Evolutionary conservation across 2,888 invertebrate species (phyloP).

Genomic region (Amiota communis): DNA sequence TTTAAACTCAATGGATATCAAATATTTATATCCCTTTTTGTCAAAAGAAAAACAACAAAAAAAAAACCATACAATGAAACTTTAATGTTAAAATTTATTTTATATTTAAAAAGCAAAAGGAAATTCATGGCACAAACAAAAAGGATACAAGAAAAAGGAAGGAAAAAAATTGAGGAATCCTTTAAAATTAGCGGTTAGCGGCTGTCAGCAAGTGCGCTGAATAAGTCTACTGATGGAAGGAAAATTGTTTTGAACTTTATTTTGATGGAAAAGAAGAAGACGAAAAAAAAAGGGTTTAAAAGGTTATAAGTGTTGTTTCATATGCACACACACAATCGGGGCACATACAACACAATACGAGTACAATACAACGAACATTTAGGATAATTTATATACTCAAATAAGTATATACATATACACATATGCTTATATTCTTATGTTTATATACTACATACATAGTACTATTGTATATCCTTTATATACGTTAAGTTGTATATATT

Average conservation of each 20-base stretch:
- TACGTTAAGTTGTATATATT: too few relatives aligned
- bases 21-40: too few relatives aligned
- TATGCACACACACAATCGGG: neutral
- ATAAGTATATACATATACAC: neutral
- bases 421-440: too few relatives aligned
- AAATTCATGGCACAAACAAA: neutral
- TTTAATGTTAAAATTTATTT: too few relatives aligned
- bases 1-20: too few relatives aligned
- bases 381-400: neutral
- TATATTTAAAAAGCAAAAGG: neutral
- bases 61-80: too few relatives aligned
- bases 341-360: neutral
- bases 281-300: constrained; percentile 1
- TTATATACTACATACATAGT: neutral
- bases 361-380: neutral
- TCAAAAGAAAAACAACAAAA: too few relatives aligned
- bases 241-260: constrained; percentile 22
- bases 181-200: constrained; percentile 15
- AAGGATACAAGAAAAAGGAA: neutral
- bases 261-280: neutral
- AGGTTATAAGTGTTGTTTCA: too few relatives aligned
- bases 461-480: too few relatives aligned
- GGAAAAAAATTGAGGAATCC: neutral
- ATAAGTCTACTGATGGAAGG: neutral
- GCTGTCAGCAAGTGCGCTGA: neutral